Conservation (phyloP, 2,113 vertebrate species). For the Vicugna pacos region DNA sequence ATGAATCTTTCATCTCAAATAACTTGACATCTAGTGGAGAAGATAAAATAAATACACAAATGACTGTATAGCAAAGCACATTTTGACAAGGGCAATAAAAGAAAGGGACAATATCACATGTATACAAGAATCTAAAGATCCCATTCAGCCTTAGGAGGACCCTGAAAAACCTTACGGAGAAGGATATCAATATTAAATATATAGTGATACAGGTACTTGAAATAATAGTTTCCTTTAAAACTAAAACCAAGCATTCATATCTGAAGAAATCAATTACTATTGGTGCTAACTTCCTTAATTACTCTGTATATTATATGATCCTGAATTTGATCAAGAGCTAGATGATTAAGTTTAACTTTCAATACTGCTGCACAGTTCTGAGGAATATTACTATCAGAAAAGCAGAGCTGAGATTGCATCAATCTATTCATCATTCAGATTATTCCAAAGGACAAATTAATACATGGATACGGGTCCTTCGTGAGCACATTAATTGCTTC, state of each 20-base stretch:
- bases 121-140: not conserved
- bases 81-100: conserved; percentile 34
- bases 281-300: not conserved
- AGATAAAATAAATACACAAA: not conserved
- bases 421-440: not conserved
- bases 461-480: not conserved
- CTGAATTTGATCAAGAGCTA: conserved; percentile 40
- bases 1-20: not conserved
- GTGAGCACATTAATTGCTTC: not conserved
- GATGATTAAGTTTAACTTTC: conserved; percentile 1
- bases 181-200: not conserved
- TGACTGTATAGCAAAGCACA: conserved; percentile 15
- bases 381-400: not conserved
- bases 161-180: not conserved
- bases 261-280: conserved; percentile 31
- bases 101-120: not conserved
- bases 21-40: conserved; percentile 37
- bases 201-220: not conserved
- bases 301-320: not conserved
- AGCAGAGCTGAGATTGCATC: not conserved
- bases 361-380: not conserved
- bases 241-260: conserved; percentile 1
- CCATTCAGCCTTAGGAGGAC: not conserved
- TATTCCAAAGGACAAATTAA: conserved; percentile 41
- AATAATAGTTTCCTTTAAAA: not conserved